phyloP scores from a whole-genome alignment of 2,888 invertebrate species.

The Trichacis sp. region DNA sequence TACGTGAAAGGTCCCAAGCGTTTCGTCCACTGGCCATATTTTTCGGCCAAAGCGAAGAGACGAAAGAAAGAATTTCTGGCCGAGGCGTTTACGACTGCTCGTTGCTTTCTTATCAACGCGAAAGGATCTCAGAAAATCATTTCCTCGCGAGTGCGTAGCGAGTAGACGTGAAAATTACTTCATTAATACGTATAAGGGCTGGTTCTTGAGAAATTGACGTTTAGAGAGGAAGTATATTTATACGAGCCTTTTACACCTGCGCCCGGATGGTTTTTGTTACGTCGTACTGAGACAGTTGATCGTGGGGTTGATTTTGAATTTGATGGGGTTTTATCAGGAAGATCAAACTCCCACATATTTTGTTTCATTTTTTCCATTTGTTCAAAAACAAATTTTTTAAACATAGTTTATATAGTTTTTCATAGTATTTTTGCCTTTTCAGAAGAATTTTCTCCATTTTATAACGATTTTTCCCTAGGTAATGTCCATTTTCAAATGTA shows the following conservation, averaged over 20 bases:
- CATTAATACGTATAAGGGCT: conserved; percentile 27
- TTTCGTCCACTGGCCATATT: conserved; percentile 25
- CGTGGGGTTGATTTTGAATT: too few species aligned
- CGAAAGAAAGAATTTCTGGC: conserved; percentile 25
- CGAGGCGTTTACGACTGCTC: conserved; percentile 41
- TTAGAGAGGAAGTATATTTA: too few species aligned
- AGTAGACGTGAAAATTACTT: conserved; percentile 23
- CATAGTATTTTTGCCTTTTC: too few species aligned
- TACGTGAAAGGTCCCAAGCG: conserved; percentile 22
- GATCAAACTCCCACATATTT: too few species aligned
- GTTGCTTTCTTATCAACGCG: conserved; percentile 37
- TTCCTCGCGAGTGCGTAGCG: conserved; percentile 11
- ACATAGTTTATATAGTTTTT: too few species aligned
- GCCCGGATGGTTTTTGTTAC: conserved; percentile 18
- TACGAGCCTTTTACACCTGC: too few species aligned
- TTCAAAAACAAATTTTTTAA: too few species aligned
- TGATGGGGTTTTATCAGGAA: too few species aligned
- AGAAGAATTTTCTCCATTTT: too few species aligned
- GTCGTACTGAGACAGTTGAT: conserved; percentile 12
- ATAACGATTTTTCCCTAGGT: too few species aligned
- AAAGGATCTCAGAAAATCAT: conserved; percentile 34
- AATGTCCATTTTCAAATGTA: too few species aligned
- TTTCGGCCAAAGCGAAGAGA: conserved; percentile 24
- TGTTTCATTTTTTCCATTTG: too few species aligned
- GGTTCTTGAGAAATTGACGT: conserved; percentile 12